Percentiles rank a stretch among this genome's conserved stretches.
Conservation (phyloP, 2,888 invertebrate species). For the Actias luna region DNA sequence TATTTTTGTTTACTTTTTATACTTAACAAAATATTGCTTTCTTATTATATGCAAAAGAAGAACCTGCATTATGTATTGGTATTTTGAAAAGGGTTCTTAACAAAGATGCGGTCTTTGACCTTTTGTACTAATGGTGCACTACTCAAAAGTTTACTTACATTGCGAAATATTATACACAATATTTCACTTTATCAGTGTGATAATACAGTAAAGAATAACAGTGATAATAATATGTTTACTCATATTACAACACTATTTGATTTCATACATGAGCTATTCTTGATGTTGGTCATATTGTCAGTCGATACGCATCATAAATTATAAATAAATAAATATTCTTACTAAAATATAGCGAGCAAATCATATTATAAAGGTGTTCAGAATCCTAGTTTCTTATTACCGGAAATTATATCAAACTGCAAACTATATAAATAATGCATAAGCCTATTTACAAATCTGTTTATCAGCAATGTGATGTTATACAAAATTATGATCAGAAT, state of each 20-base stretch:
- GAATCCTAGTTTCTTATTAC: too few relatives aligned
- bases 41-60: constrained; percentile 31
- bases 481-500: neutral
- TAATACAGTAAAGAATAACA: constrained; percentile 28
- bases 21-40: constrained; percentile 16
- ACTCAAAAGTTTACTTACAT: constrained; percentile 23
- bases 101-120: constrained; percentile 64
- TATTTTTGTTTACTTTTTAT: neutral
- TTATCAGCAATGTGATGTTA: neutral
- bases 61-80: constrained; percentile 36
- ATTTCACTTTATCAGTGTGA: constrained; percentile 35
- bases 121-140: constrained; percentile 50
- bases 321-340: too few relatives aligned
- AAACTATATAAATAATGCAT: too few relatives aligned
- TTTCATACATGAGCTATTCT: neutral
- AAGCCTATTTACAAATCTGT: too few relatives aligned
- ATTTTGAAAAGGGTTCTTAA: constrained; percentile 35
- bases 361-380: too few relatives aligned
- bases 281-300: too few relatives aligned
- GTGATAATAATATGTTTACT: constrained; percentile 28
- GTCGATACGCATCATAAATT: too few relatives aligned
- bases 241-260: constrained; percentile 11
- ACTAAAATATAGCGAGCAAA: too few relatives aligned
- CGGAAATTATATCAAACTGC: too few relatives aligned
- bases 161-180: constrained; percentile 43